Evolutionary conservation across 2,113 vertebrate genomes (phyloP).

Genomic region (Balaenoptera acutorostrata): DNA sequence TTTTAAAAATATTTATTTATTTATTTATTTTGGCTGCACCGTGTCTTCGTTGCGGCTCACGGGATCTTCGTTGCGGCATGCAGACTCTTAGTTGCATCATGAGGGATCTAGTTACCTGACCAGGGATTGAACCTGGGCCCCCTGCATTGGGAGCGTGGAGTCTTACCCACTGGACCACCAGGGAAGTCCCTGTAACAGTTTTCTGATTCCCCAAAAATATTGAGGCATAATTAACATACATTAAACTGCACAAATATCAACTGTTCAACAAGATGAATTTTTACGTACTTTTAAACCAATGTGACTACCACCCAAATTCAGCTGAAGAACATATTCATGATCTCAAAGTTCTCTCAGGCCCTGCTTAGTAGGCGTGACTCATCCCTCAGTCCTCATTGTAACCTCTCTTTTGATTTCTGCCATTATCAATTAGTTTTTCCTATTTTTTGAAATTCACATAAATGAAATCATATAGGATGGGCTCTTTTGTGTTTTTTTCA

Average conservation of each 20-base stretch:
- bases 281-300: not conserved
- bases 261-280: not conserved
- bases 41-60: too few species aligned
- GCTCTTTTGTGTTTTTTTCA: not conserved
- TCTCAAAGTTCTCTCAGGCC: not conserved
- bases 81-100: not conserved
- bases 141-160: not conserved
- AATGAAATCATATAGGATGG: not conserved
- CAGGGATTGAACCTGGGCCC: not conserved
- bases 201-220: not conserved
- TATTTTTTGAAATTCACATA: not conserved
- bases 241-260: not conserved
- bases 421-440: not conserved
- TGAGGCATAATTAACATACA: not conserved
- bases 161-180: not conserved
- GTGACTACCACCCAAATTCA: not conserved
- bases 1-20: too few species aligned
- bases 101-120: not conserved
- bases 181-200: not conserved
- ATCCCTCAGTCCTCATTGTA: not conserved
- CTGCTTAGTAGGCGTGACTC: accelerated
- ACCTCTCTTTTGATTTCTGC: not conserved
- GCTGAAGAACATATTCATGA: too few species aligned
- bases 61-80: too few species aligned
- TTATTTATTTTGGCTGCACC: too few species aligned